A percentile compares a stretch with the other conserved stretches of the same genome.
Conservation (phyloP, 2,797 vertebrate genomes). For the Champsocephalus esox region DNA sequence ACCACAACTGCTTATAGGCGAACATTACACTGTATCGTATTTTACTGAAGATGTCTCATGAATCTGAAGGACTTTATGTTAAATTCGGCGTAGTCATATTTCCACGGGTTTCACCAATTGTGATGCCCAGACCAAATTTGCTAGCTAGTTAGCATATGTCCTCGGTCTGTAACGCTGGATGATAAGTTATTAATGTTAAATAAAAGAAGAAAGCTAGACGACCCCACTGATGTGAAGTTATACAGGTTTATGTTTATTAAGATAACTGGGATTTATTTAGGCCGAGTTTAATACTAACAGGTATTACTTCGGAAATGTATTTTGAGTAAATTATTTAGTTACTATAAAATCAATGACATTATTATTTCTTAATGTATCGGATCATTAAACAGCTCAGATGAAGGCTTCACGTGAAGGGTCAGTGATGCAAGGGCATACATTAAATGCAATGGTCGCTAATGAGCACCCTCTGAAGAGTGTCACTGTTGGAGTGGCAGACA, state of each 20-base stretch:
- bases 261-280: too few species aligned
- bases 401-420: neutral
- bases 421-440: neutral
- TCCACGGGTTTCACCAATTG: rapidly evolving
- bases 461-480: neutral
- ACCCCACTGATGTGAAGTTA: neutral
- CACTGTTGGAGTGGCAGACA: neutral
- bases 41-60: rapidly evolving
- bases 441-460: neutral
- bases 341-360: rapidly evolving
- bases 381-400: neutral
- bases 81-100: neutral
- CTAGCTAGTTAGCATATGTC: neutral
- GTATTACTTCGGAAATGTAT: rapidly evolving
- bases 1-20: rapidly evolving
- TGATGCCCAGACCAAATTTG: neutral
- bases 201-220: rapidly evolving
- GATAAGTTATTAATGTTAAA: too few species aligned
- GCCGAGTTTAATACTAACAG: neutral
- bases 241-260: rapidly evolving
- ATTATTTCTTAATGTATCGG: neutral
- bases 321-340: neutral
- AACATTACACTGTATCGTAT: rapidly evolving
- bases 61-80: rapidly evolving
- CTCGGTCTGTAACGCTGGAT: neutral